Base-by-base conservation (phyloP, 2,797 vertebrate species). In the Alcedo atthis region DNA sequence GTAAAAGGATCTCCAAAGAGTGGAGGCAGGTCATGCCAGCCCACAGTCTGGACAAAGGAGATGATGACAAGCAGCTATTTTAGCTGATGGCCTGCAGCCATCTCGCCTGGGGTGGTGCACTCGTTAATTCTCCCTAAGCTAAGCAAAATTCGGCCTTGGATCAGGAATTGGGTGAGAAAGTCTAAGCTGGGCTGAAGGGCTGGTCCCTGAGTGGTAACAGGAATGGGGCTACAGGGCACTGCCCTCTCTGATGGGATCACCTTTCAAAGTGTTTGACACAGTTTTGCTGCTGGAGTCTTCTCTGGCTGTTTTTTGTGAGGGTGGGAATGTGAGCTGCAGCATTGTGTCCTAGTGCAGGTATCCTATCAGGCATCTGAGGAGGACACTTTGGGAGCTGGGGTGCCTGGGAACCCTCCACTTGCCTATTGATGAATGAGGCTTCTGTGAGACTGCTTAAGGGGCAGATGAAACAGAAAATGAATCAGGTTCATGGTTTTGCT, bases 1-100 rank as follows among this genome's bases (percentile, higher is more conserved):
- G 78, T 91, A 89, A 95, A 96, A 91, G 58, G 79, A 91, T 93
- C 85, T 89, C 68, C n/a, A 73, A 69, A 79, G 37, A 90, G 30
- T 0, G 1, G 35, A 64, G 79, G 54, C 32, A 83, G 62, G 55
- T 89, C 69, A 48, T 90, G 81, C 90, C 80, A 89, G 68, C 71
- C 33, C 2, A 7, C 79, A 83, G 79, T 58, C 84, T 2, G 49
- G 91, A 93, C 95, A 97, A 97, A 97, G 81, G 94, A 97, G 92
- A 96, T 91, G 90, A 92, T 96, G 96, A 97, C 94, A 96, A 95
- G 94, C 48, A 93, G 85, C 51, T 95, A 95, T 97, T 96, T 96
- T 73, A 92, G 90, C 88, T 48, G 67, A 71, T 96, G 95, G 90
- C 82, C 67, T 43, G 58, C 55, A 93, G 92, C 94, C 94, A 94